Base-by-base conservation (phyloP, 2,888 invertebrate genomes). In the Amaurobius ferox region DNA sequence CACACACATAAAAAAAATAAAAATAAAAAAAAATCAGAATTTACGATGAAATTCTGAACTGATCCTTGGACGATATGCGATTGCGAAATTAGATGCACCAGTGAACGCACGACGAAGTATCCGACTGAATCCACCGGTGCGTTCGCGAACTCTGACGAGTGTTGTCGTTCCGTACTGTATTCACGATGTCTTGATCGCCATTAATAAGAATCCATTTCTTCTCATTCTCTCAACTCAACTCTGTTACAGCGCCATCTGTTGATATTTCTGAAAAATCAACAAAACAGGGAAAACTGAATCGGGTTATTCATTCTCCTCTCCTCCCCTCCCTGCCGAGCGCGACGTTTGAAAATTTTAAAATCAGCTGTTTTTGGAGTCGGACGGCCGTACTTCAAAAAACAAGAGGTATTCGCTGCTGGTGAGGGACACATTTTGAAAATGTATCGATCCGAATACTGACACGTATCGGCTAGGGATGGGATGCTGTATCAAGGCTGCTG, bases 191-290 rank as follows among this genome's bases (percentile, higher is more conserved):
- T 55, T 74, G 81, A 85, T 85, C 83, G 83, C 83, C 83, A 85
- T 85, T 85, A 85, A 77, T 85, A 85, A 85, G 83, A 85, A 85
- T 85, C 83, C 77, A 77, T 85, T 85, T 85, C 83, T 85, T 85
- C 78, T 85, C 77, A 85, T 77, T 77, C 72, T 64, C 83, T 77
- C 66, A 72, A 85, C 74, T 80, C 80, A 70, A 70, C 64, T 79
- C 78, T 76, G 55, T 66, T 40, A 55, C 76, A 83, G 81, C 83
- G 83, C 83, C 83, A 85, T 85, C 83, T 85, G 77, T 85, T 85
- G 83, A 85, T 85, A 85, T 85, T 85, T 72, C 61, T 64, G 83
- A 85, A 85, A 85, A 85, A 85, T 85, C 83, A 85, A 85, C 83
- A 85, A 85, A 85, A 85, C 76, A 40, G 30, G 30, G 55, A 61